phyloP scores from a whole-genome alignment of 2,888 invertebrate genomes.

The Volucella zonaria region DNA sequence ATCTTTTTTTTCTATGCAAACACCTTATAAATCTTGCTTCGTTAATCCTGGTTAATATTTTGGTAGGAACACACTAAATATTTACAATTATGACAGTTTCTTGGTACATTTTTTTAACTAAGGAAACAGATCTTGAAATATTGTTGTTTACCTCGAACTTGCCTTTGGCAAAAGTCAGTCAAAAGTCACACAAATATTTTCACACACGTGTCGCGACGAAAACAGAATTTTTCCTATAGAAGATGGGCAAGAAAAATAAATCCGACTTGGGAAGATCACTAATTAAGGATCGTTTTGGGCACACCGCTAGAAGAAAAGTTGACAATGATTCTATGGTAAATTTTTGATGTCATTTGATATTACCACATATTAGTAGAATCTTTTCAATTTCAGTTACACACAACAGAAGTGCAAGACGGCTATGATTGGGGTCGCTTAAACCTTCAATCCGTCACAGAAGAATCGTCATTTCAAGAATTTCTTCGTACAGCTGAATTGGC shows the following conservation, averaged over 20 bases:
- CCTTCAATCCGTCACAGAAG: constrained; percentile 96
- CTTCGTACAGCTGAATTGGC: constrained; percentile 97
- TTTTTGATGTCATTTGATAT: background rate
- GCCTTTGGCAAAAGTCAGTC: too few relatives aligned
- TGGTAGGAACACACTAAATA: too few relatives aligned
- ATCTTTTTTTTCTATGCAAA: too few relatives aligned
- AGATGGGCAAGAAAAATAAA: constrained; percentile 90
- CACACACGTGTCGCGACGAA: constrained; percentile 29
- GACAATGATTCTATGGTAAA: constrained; percentile 89
- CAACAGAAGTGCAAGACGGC: constrained; percentile 94
- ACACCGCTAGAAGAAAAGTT: constrained; percentile 86
- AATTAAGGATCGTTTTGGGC: constrained; percentile 90
- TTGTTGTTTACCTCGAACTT: too few relatives aligned
- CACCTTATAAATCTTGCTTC: too few relatives aligned
- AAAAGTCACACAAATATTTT: too few relatives aligned
- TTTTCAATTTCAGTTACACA: constrained; percentile 85
- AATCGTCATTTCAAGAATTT: constrained; percentile 98
- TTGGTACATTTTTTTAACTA: too few relatives aligned
- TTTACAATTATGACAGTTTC: too few relatives aligned
- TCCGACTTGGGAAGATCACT: constrained; percentile 86
- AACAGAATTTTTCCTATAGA: constrained; percentile 46
- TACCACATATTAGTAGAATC: background rate
- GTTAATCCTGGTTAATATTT: too few relatives aligned
- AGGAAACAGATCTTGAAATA: too few relatives aligned
- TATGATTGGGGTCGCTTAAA: constrained; percentile 95